Evolutionary conservation across 2,888 invertebrate species (phyloP), one percentile per base, ranked within the genome.

Genomic region (Mythimna vitellina): DNA sequence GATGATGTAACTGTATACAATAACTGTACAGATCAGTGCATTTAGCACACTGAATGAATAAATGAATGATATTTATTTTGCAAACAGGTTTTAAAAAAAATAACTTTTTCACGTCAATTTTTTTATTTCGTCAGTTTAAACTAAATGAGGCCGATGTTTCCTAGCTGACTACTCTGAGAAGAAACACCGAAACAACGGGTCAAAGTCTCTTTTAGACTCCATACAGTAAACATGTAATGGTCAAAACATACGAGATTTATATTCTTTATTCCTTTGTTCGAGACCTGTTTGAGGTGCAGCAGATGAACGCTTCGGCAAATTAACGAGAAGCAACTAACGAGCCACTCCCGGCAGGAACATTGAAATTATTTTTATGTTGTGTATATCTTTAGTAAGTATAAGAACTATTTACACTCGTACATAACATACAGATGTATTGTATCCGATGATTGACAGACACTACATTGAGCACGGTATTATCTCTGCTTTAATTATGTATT

Each of bases 401-500:
- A 53, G 14, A 6, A 56, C 29, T 35, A 14, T 29, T 3, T 29
- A 29, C 1, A 65, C 3, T n/a, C 8, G 9, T 14, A n/a, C 6
- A 57, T 14, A 38, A n/a, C 63, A 17, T 29, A 42, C 20, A 17
- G 22, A 61, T 38, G 20, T 42, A 20, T 20, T 12, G 4, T 63
- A 29, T 12, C 38, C n/a, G 35, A n/a, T 57, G 35, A 32, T 22
- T 38, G 65, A 61, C 60, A 20, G 25, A 25, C 29, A n/a, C 17
- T 14, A n/a, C 42, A 35, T 20, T 51, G 51, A 25, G 29, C 29
- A 49, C n/a, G 25, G 29, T 25, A 25, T 57, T 51, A 70, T 62
- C 61, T 35, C 20, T 35, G 3, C n/a, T 72, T 51, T 53, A 62
- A 76, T 65, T 61, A 46, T 46, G 22, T 71, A 61, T 65, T 49